A percentile compares a stretch with the other conserved stretches of the same genome.
These are phyloP conservation scores for Teleogryllus occipitalis DNA, from an alignment of 1,140 invertebrate species.

Conservation along the genomic window DNA sequence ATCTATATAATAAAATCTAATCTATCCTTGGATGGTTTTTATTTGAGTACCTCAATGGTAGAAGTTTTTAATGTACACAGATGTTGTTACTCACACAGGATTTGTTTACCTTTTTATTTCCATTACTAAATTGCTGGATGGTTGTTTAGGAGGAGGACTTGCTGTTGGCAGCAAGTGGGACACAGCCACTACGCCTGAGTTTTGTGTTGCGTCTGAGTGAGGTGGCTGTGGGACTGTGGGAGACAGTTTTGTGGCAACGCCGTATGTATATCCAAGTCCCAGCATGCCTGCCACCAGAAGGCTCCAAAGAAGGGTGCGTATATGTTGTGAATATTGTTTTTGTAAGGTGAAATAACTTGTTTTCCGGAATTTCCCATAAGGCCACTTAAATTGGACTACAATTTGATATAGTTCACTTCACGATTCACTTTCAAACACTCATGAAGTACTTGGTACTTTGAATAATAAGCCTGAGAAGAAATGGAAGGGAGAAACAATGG, in stretches of 20 bases:
- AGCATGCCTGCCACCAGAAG: slow-evolving; percentile 69
- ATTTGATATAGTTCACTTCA: no score
- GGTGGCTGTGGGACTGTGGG: slow-evolving; percentile 66
- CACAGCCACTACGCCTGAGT: slow-evolving; percentile 47
- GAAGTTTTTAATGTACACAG: no score
- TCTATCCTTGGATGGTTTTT: no score
- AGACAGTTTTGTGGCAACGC: slow-evolving; percentile 68
- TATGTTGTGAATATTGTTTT: neutral
- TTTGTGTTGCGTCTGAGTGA: slow-evolving; percentile 73
- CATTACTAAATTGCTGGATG: neutral
- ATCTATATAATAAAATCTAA: no score
- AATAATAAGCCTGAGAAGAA: no score
- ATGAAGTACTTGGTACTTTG: no score
- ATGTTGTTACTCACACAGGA: no score
- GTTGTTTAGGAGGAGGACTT: slow-evolving; percentile 43
- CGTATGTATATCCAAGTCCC: slow-evolving; percentile 83
- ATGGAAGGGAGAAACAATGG: no score
- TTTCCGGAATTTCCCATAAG: neutral
- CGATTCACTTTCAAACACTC: no score
- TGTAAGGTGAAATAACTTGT: neutral
- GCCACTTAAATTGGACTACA: no score
- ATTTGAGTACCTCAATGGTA: no score
- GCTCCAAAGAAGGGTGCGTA: slow-evolving; percentile 71
- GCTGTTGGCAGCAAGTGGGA: slow-evolving; percentile 35
- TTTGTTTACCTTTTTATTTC: no score